Conservation (phyloP, 2,888 invertebrate genomes). For the Euzophera pinguis region DNA sequence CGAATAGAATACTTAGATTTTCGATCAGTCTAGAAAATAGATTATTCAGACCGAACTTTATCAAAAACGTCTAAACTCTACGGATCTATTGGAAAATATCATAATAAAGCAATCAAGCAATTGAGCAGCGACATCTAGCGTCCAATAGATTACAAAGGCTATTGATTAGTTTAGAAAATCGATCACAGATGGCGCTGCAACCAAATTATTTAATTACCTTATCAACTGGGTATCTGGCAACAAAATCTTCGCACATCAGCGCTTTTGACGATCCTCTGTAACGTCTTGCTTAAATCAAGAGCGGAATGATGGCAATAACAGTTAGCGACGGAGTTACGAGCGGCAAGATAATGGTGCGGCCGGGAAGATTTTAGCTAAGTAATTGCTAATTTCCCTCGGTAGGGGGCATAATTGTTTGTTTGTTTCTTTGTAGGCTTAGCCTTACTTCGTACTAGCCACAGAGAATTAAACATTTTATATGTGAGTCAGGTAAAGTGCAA, state of each 20-base stretch:
- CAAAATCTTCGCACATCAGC: constrained; percentile 15
- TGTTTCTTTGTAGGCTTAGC: constrained; percentile 6
- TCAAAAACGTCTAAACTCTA: too few species aligned
- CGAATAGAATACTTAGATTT: too few species aligned
- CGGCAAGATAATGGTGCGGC: constrained; percentile 59
- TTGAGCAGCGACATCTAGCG: too few species aligned
- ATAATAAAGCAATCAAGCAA: too few species aligned
- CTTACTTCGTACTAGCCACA: too few species aligned
- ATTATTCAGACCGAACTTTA: not conserved
- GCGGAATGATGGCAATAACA: constrained; percentile 70
- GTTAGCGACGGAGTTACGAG: constrained; percentile 64
- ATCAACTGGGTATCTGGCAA: not conserved
- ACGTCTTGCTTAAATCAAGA: constrained; percentile 75
- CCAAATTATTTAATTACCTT: constrained; percentile 2
- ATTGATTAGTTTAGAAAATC: too few species aligned
- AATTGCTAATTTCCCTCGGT: constrained; percentile 66
- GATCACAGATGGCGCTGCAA: too few species aligned
- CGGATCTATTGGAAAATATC: too few species aligned
- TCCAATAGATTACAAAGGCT: too few species aligned
- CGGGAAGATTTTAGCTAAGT: constrained; percentile 63
- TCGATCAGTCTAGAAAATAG: too few species aligned
- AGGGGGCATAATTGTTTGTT: constrained; percentile 22
- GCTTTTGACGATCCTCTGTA: constrained; percentile 35
- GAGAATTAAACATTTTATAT: too few species aligned
- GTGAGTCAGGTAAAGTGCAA: too few species aligned